Evolutionary conservation across 2,888 invertebrate genomes (phyloP), one percentile per base, ranked within the genome.

Genomic region (Venustoraphidia nigricollis): DNA sequence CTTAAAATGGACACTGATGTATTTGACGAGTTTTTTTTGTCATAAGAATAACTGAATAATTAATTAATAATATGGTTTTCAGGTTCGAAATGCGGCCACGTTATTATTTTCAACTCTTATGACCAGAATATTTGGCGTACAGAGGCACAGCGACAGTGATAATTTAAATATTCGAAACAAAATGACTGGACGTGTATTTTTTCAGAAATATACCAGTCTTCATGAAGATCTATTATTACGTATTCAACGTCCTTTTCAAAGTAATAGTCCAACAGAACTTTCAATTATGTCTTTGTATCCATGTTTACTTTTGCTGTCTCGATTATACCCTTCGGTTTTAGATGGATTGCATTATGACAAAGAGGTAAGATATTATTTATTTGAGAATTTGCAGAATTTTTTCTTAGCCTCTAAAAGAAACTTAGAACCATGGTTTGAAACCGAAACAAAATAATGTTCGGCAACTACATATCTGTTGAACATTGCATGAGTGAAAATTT

Each of bases 21-120:
- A n/a, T n/a, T n/a, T n/a, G n/a, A 17, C 17, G 17, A 17, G 17
- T 2, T 2, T 17, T 17, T 17, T 17, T 17, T 17, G 17, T 17
- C 17, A 17, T 17, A 4, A 17, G 4, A 17, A 17, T 4, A 17
- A 17, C 4, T 17, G 17, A 17, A 17, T 17, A 17, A 17, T 17
- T 4, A 17, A 27, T 27, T 27, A 27, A 27, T 27, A 3, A 27
- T 27, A 27, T 27, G 39, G 42, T 53, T 61, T 61, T 44, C 60
- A 84, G 83, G 83, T 86, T 61, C 75, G 90, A 52, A 96, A 95
- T 66, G 82, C 91, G 0, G 81, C 90, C 0, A 89, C 91, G 1
- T 66, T 95, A 47, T 66, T 95, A 46, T 85, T 91, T 62, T 81
- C 88, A 51, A 78, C 92, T 3, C 70, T 96, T 36, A 77, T 90